Conservation (phyloP, 2,888 invertebrate species). For the Synanthedon myopaeformis region DNA sequence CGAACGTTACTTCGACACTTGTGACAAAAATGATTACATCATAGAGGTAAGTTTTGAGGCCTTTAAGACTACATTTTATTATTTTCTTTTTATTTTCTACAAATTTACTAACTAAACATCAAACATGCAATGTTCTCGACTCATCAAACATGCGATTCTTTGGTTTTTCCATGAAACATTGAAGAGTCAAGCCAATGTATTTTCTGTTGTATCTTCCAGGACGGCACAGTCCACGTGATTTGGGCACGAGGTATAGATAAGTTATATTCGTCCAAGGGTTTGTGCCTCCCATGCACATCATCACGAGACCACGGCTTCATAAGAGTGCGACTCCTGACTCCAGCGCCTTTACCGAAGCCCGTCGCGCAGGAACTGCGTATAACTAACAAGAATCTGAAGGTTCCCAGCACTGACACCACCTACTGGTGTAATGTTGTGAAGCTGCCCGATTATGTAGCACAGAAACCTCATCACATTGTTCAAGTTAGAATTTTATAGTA, state of each 20-base stretch:
- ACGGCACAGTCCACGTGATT: constrained; percentile 89
- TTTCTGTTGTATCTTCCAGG: constrained; percentile 57
- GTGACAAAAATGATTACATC: constrained; percentile 85
- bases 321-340: constrained; percentile 75
- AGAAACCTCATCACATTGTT: constrained; percentile 82
- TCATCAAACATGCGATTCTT: no score
- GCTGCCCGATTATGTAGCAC: constrained; percentile 75
- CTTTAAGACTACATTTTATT: neutral
- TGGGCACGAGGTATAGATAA: constrained; percentile 87
- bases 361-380: constrained; percentile 72
- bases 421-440: constrained; percentile 95
- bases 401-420: constrained; percentile 90
- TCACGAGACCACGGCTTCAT: constrained; percentile 78
- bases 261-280: constrained; percentile 74
- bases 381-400: constrained; percentile 73
- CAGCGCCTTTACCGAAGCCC: constrained; percentile 42
- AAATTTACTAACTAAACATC: no score
- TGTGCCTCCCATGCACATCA: constrained; percentile 69
- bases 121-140: neutral
- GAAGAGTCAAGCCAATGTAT: neutral
- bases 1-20: constrained; percentile 85
- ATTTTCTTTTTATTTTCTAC: no score
- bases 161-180: no score
- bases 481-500: constrained; percentile 52
- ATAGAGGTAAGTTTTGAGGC: constrained; percentile 71